Evolutionary conservation across 2,888 invertebrate species (phyloP), one percentile per base, ranked within the genome.

Genomic region (Eupelmus urozonus): DNA sequence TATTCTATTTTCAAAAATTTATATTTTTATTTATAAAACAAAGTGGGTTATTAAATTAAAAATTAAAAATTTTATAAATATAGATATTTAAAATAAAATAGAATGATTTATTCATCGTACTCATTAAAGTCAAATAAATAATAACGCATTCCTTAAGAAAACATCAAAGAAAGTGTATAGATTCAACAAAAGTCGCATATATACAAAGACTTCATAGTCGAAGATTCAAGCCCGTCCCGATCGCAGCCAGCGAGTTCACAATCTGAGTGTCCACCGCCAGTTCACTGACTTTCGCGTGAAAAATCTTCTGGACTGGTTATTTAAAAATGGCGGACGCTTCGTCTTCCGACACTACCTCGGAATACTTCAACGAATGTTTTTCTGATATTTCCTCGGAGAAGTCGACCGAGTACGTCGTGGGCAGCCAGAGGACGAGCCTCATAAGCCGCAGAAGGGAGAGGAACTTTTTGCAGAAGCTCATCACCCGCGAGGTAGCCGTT

Each of bases 401-500:
- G 77, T 87, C 85, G 34, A 82, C 83, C 25, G 88, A 87, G 75
- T 87, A 85, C 81, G 85, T 88, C 78, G 83, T 88, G 25, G 86
- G 89, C 55, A 88, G 88, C 34, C 88, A 88, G 79, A 88, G 87
- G 72, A 86, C 86, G 67, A 85, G 85, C 78, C 75, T 82, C 40
- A 82, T 83, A 13, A 84, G 83, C 16, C 84, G 84, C 34, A 85
- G 84, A 67, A 87, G 82, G 63, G 87, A 87, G 82, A 85, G 84
- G 78, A 86, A 88, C 84, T 87, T 90, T 81, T 84, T 88, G 77
- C 90, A 88, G 90, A 93, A 93, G 90, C 90, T 93, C 85, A 91
- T 92, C 85, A 92, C 92, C 86, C 91, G 93, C 87, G 93, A 93
- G 92, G 93, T 93, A 88, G 90, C n/a, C 5, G 27, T 2, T 29